Percentiles rank a stretch among this genome's conserved stretches.
These are phyloP conservation scores for Diadromus collaris DNA, from an alignment of 2,888 invertebrate species.

Conservation along the genomic window DNA sequence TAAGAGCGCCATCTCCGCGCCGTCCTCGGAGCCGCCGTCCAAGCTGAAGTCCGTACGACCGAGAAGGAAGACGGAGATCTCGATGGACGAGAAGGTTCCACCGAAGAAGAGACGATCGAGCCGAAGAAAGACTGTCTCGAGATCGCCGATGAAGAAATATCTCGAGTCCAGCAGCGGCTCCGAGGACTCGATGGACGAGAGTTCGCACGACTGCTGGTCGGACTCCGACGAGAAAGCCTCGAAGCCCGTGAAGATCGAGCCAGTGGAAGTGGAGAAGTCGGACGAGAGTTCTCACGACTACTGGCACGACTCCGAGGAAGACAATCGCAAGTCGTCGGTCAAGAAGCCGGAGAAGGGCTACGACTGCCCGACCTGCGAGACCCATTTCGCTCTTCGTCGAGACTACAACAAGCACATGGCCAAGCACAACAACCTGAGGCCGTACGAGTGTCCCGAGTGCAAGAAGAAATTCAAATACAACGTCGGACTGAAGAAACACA, in stretches of 20 bases:
- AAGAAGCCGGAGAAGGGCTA: constrained; percentile 30
- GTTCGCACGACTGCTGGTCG: constrained; percentile 49
- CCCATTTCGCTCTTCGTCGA: constrained; percentile 45
- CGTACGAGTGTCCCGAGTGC: constrained; percentile 62
- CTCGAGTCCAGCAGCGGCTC: constrained; percentile 38
- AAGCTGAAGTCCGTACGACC: constrained; percentile 43
- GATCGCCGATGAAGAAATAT: constrained; percentile 23
- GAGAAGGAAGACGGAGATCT: constrained; percentile 32
- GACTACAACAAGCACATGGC: constrained; percentile 58
- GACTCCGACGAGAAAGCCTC: constrained; percentile 31
- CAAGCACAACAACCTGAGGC: constrained; percentile 58
- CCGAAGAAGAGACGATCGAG: constrained; percentile 26
- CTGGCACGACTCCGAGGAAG: constrained; percentile 24
- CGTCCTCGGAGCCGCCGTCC: constrained; percentile 25
- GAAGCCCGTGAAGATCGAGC: constrained; percentile 23
- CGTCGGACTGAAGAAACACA: constrained; percentile 61
- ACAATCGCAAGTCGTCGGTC: background rate
- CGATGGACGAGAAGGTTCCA: constrained; percentile 21
- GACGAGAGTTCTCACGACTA: constrained; percentile 20
- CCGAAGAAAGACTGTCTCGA: constrained; percentile 13
- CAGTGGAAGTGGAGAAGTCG: background rate
- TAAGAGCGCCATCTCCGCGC: background rate
- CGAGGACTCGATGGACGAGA: constrained; percentile 39
- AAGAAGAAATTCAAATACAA: constrained; percentile 63
- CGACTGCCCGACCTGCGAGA: constrained; percentile 52